These are phyloP conservation scores for Chaetorhynchus papuensis DNA, from an alignment of 2,113 vertebrate species.

Conservation along the genomic window DNA sequence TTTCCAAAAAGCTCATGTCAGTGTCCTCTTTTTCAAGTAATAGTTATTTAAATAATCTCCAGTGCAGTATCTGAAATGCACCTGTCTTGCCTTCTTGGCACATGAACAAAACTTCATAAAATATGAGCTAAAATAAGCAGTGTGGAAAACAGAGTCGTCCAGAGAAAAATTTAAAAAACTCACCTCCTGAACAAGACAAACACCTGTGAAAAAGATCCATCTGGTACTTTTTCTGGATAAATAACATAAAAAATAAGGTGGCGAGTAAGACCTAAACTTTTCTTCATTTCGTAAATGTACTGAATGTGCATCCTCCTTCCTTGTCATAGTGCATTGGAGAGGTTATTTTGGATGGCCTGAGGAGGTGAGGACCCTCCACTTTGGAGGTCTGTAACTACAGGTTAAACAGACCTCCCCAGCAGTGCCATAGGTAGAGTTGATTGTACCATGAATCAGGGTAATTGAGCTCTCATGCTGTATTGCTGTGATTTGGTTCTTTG, in stretches of 20 bases:
- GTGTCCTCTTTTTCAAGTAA: background rate
- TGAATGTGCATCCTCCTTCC: background rate
- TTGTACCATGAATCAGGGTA: background rate
- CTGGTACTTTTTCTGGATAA: background rate
- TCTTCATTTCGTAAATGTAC: background rate
- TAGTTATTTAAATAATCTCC: background rate
- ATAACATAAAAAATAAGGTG: background rate
- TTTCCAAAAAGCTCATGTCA: background rate
- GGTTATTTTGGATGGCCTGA: background rate
- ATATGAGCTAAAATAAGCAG: background rate
- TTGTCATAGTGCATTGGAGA: background rate
- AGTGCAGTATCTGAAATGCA: background rate
- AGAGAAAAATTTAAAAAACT: background rate
- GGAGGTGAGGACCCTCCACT: background rate
- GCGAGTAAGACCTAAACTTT: background rate
- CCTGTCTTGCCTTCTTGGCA: background rate
- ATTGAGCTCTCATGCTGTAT: background rate
- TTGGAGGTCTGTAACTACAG: background rate
- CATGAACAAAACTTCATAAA: background rate
- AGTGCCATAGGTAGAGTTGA: background rate
- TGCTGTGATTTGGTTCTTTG: background rate
- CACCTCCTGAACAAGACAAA: background rate
- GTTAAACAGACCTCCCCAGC: background rate
- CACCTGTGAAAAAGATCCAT: background rate
- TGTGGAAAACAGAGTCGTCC: background rate